Percentiles rank a stretch among this genome's conserved stretches.
Evolutionary conservation across 2,113 vertebrate species (phyloP).

Genomic region (Heloderma charlesbogerti): DNA sequence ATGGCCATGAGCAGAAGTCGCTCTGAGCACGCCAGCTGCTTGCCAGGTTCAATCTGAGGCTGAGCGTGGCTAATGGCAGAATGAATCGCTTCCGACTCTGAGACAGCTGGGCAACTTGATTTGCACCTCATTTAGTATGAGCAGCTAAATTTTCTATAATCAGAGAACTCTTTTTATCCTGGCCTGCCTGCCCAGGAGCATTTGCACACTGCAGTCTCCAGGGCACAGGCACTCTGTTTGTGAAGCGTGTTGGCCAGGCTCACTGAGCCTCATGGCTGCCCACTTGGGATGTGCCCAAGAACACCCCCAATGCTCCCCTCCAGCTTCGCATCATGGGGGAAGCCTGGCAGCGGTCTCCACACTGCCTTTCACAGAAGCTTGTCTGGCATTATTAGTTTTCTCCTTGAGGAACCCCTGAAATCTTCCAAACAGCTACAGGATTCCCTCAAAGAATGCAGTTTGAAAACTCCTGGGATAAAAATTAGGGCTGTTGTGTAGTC

Average conservation of each 20-base stretch:
- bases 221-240: too few species aligned
- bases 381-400: not conserved
- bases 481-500: not conserved
- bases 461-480: not conserved
- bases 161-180: not conserved
- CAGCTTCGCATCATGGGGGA: too few species aligned
- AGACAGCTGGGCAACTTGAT: conserved; percentile 38
- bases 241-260: not conserved
- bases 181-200: not conserved
- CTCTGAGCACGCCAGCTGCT: conserved; percentile 51
- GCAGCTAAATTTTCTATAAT: not conserved
- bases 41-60: conserved; percentile 59
- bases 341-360: not conserved
- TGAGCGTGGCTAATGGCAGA: conserved; percentile 44
- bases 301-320: not conserved
- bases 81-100: not conserved
- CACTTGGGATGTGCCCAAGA: not conserved
- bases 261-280: too few species aligned
- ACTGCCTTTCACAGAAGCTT: not conserved
- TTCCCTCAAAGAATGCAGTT: not conserved
- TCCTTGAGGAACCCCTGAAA: not conserved
- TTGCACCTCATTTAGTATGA: fast-evolving
- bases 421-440: not conserved
- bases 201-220: not conserved
- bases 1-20: conserved; percentile 28